Conservation (phyloP, 2,797 vertebrate genomes). For the Spinus olivaceus region DNA sequence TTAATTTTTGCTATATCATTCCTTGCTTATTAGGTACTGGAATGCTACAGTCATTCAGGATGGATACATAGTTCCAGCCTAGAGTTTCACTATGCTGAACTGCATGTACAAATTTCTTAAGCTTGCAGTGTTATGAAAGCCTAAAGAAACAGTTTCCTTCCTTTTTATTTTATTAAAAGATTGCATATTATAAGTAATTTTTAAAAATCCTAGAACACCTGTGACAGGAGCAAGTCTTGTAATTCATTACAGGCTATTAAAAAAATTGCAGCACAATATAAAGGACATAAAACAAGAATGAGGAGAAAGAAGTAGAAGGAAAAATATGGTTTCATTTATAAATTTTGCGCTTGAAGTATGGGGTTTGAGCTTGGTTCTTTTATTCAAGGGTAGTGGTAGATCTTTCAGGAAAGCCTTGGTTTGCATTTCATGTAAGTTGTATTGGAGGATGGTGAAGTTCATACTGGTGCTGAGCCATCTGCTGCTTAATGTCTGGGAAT, state of each 20-base stretch:
- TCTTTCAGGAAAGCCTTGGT: background rate
- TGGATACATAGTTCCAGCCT: background rate
- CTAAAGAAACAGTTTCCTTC: background rate
- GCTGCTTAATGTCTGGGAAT: background rate
- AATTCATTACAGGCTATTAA: background rate
- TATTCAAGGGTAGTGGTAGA: background rate
- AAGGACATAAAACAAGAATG: background rate
- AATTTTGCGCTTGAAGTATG: background rate
- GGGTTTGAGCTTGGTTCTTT: background rate
- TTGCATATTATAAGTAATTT: background rate
- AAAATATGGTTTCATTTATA: background rate
- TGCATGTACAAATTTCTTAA: background rate
- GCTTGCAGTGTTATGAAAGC: background rate
- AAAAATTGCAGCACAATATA: background rate
- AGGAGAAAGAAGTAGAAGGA: background rate
- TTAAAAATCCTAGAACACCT: background rate
- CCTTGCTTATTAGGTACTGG: background rate
- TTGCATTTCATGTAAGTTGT: background rate
- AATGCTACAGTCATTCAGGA: background rate
- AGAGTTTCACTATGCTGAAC: background rate
- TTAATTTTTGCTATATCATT: background rate
- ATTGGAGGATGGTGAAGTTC: background rate
- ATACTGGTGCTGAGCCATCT: background rate
- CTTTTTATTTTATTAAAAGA: background rate
- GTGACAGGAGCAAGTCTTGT: background rate